Percentiles rank a stretch among this genome's conserved stretches.
Evolutionary conservation across 2,797 vertebrate genomes (phyloP).

Genomic region (Erethizon dorsatum): DNA sequence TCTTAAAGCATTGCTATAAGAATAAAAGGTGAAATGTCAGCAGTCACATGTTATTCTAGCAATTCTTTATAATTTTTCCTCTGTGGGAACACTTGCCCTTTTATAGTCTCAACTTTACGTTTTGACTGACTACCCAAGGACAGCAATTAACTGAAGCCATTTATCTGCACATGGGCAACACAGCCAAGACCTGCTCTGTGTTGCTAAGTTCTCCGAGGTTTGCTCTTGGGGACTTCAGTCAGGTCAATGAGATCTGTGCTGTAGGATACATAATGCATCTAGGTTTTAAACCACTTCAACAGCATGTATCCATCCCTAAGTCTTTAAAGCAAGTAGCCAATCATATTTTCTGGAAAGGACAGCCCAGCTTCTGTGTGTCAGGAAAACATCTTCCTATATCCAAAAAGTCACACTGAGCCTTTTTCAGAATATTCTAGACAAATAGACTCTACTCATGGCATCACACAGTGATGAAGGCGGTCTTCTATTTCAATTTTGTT

Average conservation of each 20-base stretch:
- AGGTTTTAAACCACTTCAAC: background rate
- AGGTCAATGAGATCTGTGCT: background rate
- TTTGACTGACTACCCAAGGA: constrained; percentile 75
- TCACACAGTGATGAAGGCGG: background rate
- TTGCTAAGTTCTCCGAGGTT: background rate
- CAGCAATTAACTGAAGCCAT: constrained; percentile 51
- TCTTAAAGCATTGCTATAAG: constrained; percentile 71
- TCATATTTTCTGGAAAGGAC: background rate
- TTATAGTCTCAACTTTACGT: constrained; percentile 44
- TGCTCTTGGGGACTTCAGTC: constrained; percentile 31
- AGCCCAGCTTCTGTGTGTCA: background rate
- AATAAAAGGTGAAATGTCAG: constrained; percentile 77
- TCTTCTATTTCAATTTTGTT: constrained; percentile 16
- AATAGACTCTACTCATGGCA: background rate
- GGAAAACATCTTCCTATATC: constrained; percentile 13
- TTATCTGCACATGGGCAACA: constrained; percentile 16
- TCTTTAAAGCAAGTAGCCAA: background rate
- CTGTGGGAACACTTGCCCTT: constrained; percentile 59
- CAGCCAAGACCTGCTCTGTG: background rate
- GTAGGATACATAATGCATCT: background rate
- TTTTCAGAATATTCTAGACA: constrained; percentile 9
- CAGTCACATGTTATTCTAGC: constrained; percentile 77
- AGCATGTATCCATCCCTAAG: background rate
- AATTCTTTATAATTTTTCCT: constrained; percentile 76
- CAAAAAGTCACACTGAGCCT: background rate